Percentiles rank a stretch among this genome's conserved stretches.
These are phyloP conservation scores for Idaea straminata DNA, from an alignment of 2,888 invertebrate genomes.

Conservation along the genomic window DNA sequence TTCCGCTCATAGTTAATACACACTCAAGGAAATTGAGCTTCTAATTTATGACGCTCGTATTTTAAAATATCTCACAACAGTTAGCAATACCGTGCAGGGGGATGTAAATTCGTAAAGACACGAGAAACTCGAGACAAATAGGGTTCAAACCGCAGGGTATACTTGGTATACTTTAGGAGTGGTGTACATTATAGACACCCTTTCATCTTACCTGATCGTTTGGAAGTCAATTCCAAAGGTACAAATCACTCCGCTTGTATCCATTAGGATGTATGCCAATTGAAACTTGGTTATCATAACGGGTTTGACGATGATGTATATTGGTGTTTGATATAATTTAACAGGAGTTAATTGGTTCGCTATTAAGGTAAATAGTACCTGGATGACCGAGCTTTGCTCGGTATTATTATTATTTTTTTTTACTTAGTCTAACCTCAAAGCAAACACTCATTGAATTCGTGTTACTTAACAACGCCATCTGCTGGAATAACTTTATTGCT, in stretches of 20 bases:
- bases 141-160: slow-evolving; percentile 36
- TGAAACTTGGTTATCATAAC: background rate
- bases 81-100: slow-evolving; percentile 14
- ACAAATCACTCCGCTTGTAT: slow-evolving; percentile 21
- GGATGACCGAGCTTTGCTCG: too few species aligned
- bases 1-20: background rate
- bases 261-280: background rate
- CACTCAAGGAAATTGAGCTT: background rate
- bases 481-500: too few species aligned
- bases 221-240: slow-evolving; percentile 22
- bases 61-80: slow-evolving; percentile 3
- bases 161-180: slow-evolving; percentile 6
- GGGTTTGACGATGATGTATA: slow-evolving; percentile 1
- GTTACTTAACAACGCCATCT: too few species aligned
- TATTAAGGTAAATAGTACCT: background rate
- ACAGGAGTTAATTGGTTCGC: slow-evolving; percentile 1
- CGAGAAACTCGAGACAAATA: slow-evolving; percentile 35
- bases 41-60: slow-evolving; percentile 4
- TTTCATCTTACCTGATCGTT: slow-evolving; percentile 31
- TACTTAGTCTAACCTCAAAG: too few species aligned
- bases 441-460: too few species aligned
- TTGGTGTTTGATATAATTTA: slow-evolving; percentile 5
- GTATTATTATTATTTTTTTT: too few species aligned
- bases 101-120: slow-evolving; percentile 31
- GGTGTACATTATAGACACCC: slow-evolving; percentile 25